These are phyloP conservation scores for Aphis gossypii DNA, from an alignment of 1,140 invertebrate species.

Conservation along the genomic window DNA sequence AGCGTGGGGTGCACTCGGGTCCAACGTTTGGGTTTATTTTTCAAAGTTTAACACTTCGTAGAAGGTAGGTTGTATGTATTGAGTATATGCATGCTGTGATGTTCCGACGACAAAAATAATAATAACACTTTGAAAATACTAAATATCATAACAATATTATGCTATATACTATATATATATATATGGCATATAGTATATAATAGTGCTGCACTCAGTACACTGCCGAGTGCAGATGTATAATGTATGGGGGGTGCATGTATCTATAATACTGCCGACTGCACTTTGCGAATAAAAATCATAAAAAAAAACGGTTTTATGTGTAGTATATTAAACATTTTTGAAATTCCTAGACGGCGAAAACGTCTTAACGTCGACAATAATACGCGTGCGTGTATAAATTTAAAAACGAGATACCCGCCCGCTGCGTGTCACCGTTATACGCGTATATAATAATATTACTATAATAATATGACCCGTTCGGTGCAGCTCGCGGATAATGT, in stretches of 20 bases:
- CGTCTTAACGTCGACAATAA: not conserved
- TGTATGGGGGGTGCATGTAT: too few relatives aligned
- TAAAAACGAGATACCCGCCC: not conserved
- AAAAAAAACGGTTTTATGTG: not conserved
- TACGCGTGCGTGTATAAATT: not conserved
- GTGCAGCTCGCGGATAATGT: not conserved
- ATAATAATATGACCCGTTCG: not conserved
- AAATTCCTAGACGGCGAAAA: not conserved
- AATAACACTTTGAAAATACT: not conserved
- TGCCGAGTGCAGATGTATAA: too few relatives aligned
- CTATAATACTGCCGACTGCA: not conserved
- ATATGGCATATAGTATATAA: too few relatives aligned
- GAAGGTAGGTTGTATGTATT: not conserved
- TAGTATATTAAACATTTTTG: not conserved
- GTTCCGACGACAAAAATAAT: not conserved
- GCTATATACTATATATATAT: too few relatives aligned
- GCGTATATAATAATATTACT: not conserved
- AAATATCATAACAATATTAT: not conserved
- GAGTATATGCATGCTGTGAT: not conserved
- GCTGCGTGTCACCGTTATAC: too few relatives aligned
- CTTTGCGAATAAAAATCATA: not conserved
- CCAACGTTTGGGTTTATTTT: not conserved
- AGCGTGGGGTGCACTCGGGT: not conserved
- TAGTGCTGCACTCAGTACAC: too few relatives aligned
- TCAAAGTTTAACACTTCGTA: not conserved